These are phyloP conservation scores for Micromussa lordhowensis DNA, from an alignment of 92 coral and sea anemone species.

Conservation along the genomic window DNA sequence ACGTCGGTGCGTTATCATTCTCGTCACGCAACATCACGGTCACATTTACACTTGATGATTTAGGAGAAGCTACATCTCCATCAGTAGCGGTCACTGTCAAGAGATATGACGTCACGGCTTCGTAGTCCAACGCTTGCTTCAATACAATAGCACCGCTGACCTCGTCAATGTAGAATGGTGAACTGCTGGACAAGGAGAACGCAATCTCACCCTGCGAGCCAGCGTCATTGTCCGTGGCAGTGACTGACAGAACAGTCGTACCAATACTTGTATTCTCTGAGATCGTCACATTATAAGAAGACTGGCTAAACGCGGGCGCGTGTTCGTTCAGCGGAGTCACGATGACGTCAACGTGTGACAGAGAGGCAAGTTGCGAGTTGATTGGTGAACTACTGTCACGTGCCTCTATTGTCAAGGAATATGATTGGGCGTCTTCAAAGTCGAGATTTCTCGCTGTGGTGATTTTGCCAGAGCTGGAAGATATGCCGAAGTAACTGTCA, in stretches of 20 bases:
- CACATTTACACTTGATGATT: conserved; percentile 65
- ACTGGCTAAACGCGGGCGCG: conserved; percentile 70
- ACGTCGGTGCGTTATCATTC: conserved; percentile 82
- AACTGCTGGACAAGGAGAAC: conserved; percentile 59
- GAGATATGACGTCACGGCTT: conserved; percentile 55
- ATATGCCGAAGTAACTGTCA: conserved; percentile 50
- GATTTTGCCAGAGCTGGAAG: conserved; percentile 52
- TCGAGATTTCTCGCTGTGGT: conserved; percentile 60
- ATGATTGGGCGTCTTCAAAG: conserved; percentile 70
- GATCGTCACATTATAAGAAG: conserved; percentile 59
- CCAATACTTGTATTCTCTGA: conserved; percentile 61
- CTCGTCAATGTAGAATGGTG: conserved; percentile 71
- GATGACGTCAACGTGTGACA: conserved; percentile 64
- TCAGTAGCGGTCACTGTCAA: conserved; percentile 74
- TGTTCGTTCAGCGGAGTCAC: conserved; percentile 66
- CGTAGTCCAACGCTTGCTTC: conserved; percentile 71
- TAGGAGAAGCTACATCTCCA: conserved; percentile 60
- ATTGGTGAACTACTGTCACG: conserved; percentile 70
- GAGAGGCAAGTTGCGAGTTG: conserved; percentile 67
- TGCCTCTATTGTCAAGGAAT: conserved; percentile 67
- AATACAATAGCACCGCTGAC: conserved; percentile 67
- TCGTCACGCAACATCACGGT: conserved; percentile 63
- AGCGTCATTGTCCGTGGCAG: conserved; percentile 60
- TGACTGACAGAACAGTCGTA: conserved; percentile 51
- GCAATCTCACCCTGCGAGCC: conserved; percentile 67